Base-by-base conservation (phyloP, 2,113 vertebrate species). In the Erythrolamprus reginae region DNA sequence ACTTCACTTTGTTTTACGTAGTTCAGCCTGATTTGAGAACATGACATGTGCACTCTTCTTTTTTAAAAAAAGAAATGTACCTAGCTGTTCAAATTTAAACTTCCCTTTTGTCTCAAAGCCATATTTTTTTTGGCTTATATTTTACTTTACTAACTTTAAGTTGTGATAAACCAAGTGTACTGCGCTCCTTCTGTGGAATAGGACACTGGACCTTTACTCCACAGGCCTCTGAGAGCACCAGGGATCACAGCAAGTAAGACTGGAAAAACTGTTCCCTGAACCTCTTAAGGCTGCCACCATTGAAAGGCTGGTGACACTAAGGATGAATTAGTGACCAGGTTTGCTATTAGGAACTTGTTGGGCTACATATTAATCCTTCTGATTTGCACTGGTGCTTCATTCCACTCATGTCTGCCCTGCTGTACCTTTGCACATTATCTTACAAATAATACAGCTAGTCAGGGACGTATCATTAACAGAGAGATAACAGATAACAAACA, bases 341-440 rank as follows among this genome's bases (percentile, higher is more conserved):
- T 90, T 15, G 38, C 8, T 42, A 70, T 48, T 17, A 52, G 58
- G 47, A 28, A 38, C 84, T 77, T 86, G 58, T 38, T 8, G 70
- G n/a, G 92, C 94, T 95, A 93, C 89, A 82, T 90, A 96, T 95
- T 96, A 95, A 96, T 93, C 15, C 50, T 86, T 70, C 48, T 90
- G 90, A 91, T 89, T 94, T 95, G 93, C 42, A 58, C 94, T 94
- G 94, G 91, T 93, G 90, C 90, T 95, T 88, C 91, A 92, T 90
- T 85, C 45, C 84, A 89, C 90, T 91, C 90, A 94, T 93, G 89
- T 93, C 93, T 95, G 90, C 92, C 90, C 88, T 89, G 77, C 55
- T 93, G 90, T 92, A 91, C 90, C 82, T 90, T 94, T 92, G 83
- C 88, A 94, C 90, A 93, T 95, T 93, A 87, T 95, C 90, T 95